phyloP scores from a whole-genome alignment of 2,888 invertebrate genomes.

The Tenthredo livida region DNA sequence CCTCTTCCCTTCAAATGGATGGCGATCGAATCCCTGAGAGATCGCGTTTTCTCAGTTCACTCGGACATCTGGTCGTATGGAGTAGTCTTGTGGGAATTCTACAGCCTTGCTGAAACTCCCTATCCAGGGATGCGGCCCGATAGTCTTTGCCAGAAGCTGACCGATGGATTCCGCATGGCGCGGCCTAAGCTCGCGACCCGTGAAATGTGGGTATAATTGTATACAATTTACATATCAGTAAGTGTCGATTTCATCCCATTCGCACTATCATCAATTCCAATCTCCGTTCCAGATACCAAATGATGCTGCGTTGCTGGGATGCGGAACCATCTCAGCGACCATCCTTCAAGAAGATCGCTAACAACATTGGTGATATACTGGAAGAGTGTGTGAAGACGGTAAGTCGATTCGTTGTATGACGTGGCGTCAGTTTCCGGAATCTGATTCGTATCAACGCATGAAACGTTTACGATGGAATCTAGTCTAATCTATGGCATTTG shows the following conservation, averaged over 20 bases:
- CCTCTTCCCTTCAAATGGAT: too few species aligned
- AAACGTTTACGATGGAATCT: not conserved
- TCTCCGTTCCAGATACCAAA: slow-evolving; percentile 79
- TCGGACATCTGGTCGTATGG: too few species aligned
- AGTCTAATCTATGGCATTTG: not conserved
- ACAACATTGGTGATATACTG: slow-evolving; percentile 86
- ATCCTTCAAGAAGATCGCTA: slow-evolving; percentile 86
- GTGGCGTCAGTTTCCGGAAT: not conserved
- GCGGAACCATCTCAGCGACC: slow-evolving; percentile 87
- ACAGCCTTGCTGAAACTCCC: too few species aligned
- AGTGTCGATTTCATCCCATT: not conserved
- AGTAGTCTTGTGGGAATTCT: too few species aligned
- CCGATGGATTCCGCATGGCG: not conserved
- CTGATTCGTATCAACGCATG: not conserved
- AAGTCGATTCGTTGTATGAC: slow-evolving; percentile 69
- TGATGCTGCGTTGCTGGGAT: slow-evolving; percentile 92
- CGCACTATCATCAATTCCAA: not conserved
- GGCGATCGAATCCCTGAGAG: too few species aligned
- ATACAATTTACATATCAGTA: not conserved
- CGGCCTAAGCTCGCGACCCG: slow-evolving; percentile 90
- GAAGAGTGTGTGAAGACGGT: slow-evolving; percentile 77
- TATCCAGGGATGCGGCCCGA: slow-evolving; percentile 75
- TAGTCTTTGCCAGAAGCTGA: too few species aligned
- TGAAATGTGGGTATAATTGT: slow-evolving; percentile 83
- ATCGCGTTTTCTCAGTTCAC: too few species aligned